These are phyloP conservation scores for Eunapius fragilis DNA, from an alignment of 37 sponge, comb jelly and placozoan genomes.

Conservation along the genomic window DNA sequence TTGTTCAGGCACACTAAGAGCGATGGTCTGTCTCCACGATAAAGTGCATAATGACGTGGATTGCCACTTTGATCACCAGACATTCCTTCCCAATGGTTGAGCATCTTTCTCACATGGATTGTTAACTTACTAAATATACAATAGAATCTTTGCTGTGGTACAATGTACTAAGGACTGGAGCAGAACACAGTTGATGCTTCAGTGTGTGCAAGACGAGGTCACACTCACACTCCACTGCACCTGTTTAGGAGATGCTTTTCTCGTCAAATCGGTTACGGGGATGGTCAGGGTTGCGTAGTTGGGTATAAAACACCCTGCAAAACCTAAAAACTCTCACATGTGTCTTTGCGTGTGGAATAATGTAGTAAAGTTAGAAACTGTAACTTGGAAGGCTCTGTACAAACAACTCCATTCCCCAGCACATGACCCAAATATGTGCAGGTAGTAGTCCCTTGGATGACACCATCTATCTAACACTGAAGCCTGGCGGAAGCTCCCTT, in stretches of 20 bases:
- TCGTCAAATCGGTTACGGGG: conserved; percentile 49
- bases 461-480: conserved; percentile 67
- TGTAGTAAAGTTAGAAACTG: conserved; percentile 21
- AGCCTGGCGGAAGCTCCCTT: conserved; percentile 69
- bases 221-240: conserved; percentile 53
- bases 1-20: conserved; percentile 34
- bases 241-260: conserved; percentile 17
- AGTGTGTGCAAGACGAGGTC: conserved; percentile 31
- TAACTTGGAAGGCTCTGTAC: conserved; percentile 45
- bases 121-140: conserved; percentile 42
- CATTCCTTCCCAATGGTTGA: conserved; percentile 61
- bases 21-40: too few species aligned
- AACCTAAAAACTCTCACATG: conserved; percentile 64
- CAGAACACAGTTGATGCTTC: conserved; percentile 2
- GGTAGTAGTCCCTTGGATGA: conserved; percentile 24
- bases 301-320: conserved; percentile 66
- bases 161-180: conserved; percentile 45
- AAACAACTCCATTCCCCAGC: conserved; percentile 45
- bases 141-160: conserved; percentile 26
- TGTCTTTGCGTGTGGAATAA: conserved; percentile 48
- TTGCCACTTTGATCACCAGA: conserved; percentile 28
- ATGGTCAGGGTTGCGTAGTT: conserved; percentile 33
- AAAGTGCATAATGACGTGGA: conserved; percentile 13
- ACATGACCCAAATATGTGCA: conserved; percentile 65
- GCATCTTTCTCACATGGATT: conserved; percentile 21